Conservation (phyloP, 2,797 vertebrate species). For the Enoplosus armatus region DNA sequence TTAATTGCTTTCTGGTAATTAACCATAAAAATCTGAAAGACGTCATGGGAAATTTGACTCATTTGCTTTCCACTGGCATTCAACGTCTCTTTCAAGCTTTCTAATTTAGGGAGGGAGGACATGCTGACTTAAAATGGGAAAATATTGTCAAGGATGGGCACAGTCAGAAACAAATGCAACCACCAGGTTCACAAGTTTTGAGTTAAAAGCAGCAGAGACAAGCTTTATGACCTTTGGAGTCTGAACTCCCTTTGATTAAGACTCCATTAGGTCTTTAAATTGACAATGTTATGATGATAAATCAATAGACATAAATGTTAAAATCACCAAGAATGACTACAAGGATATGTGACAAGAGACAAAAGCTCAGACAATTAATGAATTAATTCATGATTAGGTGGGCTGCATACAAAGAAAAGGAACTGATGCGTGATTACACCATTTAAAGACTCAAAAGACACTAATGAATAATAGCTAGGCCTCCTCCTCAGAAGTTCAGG, state of each 20-base stretch:
- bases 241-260: neutral
- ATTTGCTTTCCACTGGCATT: conserved; percentile 5
- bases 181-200: neutral
- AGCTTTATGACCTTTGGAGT: conserved; percentile 6
- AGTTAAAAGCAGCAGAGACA: neutral
- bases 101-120: neutral
- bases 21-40: neutral
- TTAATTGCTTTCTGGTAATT: neutral
- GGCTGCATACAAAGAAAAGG: neutral
- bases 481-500: conserved; percentile 7
- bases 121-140: neutral
- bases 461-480: conserved; percentile 30
- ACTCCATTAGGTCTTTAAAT: neutral
- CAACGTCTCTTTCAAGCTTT: conserved; percentile 8
- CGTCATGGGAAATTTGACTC: neutral
- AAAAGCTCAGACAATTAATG: neutral
- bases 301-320: conserved; percentile 11
- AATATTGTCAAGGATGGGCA: neutral
- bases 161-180: neutral
- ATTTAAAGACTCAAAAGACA: conserved; percentile 34
- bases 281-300: conserved; percentile 19
- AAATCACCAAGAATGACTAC: neutral
- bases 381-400: conserved; percentile 10
- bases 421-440: conserved; percentile 32
- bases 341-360: neutral